Evolutionary conservation across 1,140 invertebrate genomes (phyloP).

Genomic region (Dendrolimus punctatus): DNA sequence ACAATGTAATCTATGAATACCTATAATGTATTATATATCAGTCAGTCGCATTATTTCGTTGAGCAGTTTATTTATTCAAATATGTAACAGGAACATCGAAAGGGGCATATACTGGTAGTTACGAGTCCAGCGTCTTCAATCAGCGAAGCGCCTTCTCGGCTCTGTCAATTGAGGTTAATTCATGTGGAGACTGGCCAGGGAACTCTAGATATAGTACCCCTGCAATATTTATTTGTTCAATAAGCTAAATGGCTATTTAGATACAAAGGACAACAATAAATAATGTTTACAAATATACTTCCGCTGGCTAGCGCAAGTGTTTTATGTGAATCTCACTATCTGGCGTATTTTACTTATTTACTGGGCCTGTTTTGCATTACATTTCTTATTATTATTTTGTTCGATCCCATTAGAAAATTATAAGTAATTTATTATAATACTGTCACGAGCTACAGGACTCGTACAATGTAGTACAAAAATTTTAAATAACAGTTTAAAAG

Average conservation of each 20-base stretch:
- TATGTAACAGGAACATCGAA: slow-evolving; percentile 27
- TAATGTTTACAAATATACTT: not conserved
- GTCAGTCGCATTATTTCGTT: too few species aligned
- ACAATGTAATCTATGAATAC: too few species aligned
- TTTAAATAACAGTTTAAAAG: slow-evolving; percentile 33
- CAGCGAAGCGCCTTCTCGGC: slow-evolving; percentile 60
- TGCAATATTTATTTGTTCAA: slow-evolving; percentile 65
- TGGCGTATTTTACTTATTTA: not conserved
- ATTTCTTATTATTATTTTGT: too few species aligned
- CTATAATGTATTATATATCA: too few species aligned
- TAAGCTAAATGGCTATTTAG: slow-evolving; percentile 46
- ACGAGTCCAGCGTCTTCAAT: slow-evolving; percentile 55
- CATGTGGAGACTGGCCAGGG: slow-evolving; percentile 57
- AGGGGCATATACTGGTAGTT: slow-evolving; percentile 36
- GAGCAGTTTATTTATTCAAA: slow-evolving; percentile 24
- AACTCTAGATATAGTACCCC: slow-evolving; percentile 49
- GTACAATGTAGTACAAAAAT: not conserved
- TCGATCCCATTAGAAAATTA: too few species aligned
- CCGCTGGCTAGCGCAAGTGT: slow-evolving; percentile 15
- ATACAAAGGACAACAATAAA: not conserved
- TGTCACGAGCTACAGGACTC: too few species aligned
- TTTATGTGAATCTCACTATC: not conserved
- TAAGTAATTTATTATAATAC: too few species aligned
- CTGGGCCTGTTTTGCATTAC: too few species aligned
- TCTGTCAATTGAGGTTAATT: slow-evolving; percentile 70